Evolutionary conservation across 2,888 invertebrate genomes (phyloP).

Genomic region (Holacanthella duospinosa): DNA sequence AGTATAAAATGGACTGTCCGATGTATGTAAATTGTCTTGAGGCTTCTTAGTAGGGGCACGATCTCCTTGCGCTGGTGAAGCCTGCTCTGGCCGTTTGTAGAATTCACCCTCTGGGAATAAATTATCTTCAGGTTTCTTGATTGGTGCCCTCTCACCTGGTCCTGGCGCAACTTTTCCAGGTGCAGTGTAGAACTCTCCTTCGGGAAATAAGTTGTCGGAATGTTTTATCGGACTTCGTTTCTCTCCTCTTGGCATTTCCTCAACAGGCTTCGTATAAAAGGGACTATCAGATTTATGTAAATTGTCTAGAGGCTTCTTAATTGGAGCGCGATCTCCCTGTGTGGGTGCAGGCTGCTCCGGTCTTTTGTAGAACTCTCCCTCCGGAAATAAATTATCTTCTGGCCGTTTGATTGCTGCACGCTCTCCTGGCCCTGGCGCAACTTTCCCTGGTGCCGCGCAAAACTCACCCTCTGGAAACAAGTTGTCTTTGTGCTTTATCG

Average conservation of each 20-base stretch:
- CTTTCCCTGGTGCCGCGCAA: too few species aligned
- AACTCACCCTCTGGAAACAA: too few species aligned
- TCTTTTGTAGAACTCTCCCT: slow-evolving; percentile 39
- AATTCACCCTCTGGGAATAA: slow-evolving; percentile 43
- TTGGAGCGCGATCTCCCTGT: slow-evolving; percentile 38
- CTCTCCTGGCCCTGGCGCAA: slow-evolving; percentile 6
- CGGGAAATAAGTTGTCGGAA: slow-evolving; percentile 45
- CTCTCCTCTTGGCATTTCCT: slow-evolving; percentile 6
- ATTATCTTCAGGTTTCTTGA: slow-evolving; percentile 40
- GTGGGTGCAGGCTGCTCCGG: slow-evolving; percentile 41
- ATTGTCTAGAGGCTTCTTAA: slow-evolving; percentile 51
- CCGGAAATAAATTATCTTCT: slow-evolving; percentile 29
- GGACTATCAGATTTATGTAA: slow-evolving; percentile 42
- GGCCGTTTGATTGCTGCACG: slow-evolving; percentile 22
- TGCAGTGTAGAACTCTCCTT: slow-evolving; percentile 38
- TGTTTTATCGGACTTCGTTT: slow-evolving; percentile 40
- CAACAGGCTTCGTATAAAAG: slow-evolving; percentile 42
- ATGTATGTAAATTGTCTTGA: slow-evolving; percentile 39
- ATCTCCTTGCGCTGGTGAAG: slow-evolving; percentile 39
- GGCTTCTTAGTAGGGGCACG: slow-evolving; percentile 23
- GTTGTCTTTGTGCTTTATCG: too few species aligned
- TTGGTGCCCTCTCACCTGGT: slow-evolving; percentile 41
- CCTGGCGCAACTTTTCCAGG: slow-evolving; percentile 40
- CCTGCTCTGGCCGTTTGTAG: slow-evolving; percentile 45
- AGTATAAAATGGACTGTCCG: slow-evolving; percentile 51